Evolutionary conservation across 2,113 vertebrate genomes (phyloP), one percentile per base, ranked within the genome.

Genomic region (Chloebia gouldiae): DNA sequence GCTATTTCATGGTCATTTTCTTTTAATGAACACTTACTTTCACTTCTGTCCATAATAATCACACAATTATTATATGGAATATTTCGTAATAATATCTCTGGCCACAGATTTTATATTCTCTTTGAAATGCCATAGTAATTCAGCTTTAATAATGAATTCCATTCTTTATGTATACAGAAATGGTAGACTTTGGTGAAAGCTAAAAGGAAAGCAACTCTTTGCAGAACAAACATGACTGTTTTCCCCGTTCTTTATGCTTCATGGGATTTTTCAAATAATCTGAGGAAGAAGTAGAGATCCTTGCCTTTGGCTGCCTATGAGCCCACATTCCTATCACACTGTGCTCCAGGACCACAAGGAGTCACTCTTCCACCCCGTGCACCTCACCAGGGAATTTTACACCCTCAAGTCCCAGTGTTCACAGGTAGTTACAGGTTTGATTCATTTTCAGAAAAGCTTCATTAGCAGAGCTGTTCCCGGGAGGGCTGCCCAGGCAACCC

Each of bases 1-100:
- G 86, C 87, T 96, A 90, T 92, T 96, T 95, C 94, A 96, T 35
- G 82, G 91, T 87, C 35, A 84, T 95, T 95, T 96, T 88, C 87
- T 92, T 81, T 64, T 96, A 92, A 97, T 87, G 92, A 93, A 87
- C 77, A 59, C 78, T 95, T 50, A 17, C 76, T 94, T 94, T 90
- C 87, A 90, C 82, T 93, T 88, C 91, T 80, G 87, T 68, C 93
- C 70, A 31, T 91, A 85, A 95, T 95, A 96, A 97, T 95, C 66
- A 87, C 65, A 92, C 87, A 76, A 89, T 95, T 94, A 93, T 66
- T 95, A 86, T 40, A 81, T 51, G 72, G 86, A 87, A 56, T 84
- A 70, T 78, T 94, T 89, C 77, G 65, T 73, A 96, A 88, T 53
- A 92, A 89, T 45, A 88, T 88, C 81, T 85, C 66, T 69, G 66